Percentiles rank a stretch among this genome's conserved stretches.
Evolutionary conservation across 1,140 invertebrate species (phyloP).

Genomic region (Drosophila burlai): DNA sequence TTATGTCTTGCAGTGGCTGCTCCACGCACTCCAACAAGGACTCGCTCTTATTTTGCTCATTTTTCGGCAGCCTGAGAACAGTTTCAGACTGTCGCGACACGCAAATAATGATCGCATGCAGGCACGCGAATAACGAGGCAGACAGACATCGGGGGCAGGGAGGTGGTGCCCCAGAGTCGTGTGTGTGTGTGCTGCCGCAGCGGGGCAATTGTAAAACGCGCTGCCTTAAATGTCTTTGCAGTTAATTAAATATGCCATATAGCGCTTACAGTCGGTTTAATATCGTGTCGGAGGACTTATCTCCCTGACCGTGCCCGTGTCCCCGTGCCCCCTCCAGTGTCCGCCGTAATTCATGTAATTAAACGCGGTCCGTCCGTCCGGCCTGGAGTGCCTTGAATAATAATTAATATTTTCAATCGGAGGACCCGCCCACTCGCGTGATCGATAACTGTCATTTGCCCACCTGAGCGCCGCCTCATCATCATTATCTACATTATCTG

Average conservation of each 20-base stretch:
- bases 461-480: conserved; percentile 22
- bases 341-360: conserved; percentile 66
- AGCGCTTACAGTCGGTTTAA: conserved; percentile 35
- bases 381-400: conserved; percentile 61
- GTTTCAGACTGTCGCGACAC: conserved; percentile 62
- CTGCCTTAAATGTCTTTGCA: conserved; percentile 76
- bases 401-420: conserved; percentile 63
- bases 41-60: conserved; percentile 44
- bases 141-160: conserved; percentile 16
- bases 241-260: conserved; percentile 79
- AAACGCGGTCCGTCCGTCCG: conserved; percentile 32
- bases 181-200: conserved; percentile 59
- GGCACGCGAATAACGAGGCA: conserved; percentile 70
- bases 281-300: conserved; percentile 41
- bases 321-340: neutral
- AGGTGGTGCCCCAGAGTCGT: neutral
- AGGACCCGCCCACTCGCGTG: conserved; percentile 8
- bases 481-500: conserved; percentile 60
- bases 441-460: conserved; percentile 13
- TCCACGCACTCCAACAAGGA: conserved; percentile 63
- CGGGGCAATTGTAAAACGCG: conserved; percentile 69
- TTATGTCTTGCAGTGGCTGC: conserved; percentile 57
- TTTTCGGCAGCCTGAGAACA: conserved; percentile 52
- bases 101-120: conserved; percentile 78
- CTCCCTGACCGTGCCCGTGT: neutral